Evolutionary conservation across 2,797 vertebrate genomes (phyloP).

Genomic region (Triplophysa yarkandensis): DNA sequence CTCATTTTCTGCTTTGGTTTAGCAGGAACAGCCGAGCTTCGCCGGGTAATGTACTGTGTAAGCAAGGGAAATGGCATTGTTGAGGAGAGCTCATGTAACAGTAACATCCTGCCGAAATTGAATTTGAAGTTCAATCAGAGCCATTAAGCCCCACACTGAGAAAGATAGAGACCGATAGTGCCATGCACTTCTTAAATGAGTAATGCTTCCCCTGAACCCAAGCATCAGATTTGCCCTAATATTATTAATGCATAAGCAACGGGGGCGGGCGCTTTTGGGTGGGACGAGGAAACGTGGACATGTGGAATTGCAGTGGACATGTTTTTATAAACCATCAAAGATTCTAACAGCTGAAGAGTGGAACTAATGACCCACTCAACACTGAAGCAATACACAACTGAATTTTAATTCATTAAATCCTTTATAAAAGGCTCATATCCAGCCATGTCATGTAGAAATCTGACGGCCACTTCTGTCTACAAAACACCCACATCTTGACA

Average conservation of each 20-base stretch:
- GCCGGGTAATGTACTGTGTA: slow-evolving; percentile 88
- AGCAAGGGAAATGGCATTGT: slow-evolving; percentile 92
- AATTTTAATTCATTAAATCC: slow-evolving; percentile 31
- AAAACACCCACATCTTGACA: too few relatives aligned
- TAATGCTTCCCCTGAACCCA: slow-evolving; percentile 86
- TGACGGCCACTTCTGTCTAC: not conserved
- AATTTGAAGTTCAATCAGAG: slow-evolving; percentile 96
- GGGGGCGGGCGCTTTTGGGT: slow-evolving; percentile 57
- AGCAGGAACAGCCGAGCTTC: slow-evolving; percentile 76
- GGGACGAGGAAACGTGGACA: slow-evolving; percentile 75
- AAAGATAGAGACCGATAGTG: slow-evolving; percentile 91
- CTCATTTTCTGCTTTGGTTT: slow-evolving; percentile 43
- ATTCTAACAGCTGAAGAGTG: slow-evolving; percentile 29
- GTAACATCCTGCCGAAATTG: slow-evolving; percentile 96
- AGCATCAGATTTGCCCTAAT: slow-evolving; percentile 87
- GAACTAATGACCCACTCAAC: slow-evolving; percentile 22
- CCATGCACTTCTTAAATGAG: slow-evolving; percentile 90
- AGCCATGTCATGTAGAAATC: not conserved
- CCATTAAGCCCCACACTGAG: slow-evolving; percentile 90
- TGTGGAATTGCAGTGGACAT: slow-evolving; percentile 76
- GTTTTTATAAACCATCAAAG: slow-evolving; percentile 55
- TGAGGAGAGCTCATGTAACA: slow-evolving; percentile 91
- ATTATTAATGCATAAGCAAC: slow-evolving; percentile 79
- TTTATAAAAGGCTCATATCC: slow-evolving; percentile 8
- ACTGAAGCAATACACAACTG: slow-evolving; percentile 9